phyloP scores from a whole-genome alignment of 2,888 invertebrate species.

The Melanchra persicariae region DNA sequence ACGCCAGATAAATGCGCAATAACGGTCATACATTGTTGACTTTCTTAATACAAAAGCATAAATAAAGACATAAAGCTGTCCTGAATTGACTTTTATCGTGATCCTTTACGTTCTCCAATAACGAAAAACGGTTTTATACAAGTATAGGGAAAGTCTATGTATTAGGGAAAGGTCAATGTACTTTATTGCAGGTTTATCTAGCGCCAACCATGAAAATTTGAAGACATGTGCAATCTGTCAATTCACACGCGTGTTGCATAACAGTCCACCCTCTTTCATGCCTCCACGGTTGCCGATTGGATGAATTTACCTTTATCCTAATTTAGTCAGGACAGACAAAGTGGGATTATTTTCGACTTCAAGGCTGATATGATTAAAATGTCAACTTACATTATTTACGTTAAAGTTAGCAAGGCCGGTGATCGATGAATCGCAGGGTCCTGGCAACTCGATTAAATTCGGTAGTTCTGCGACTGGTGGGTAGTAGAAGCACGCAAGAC shows the following conservation, averaged over 20 bases:
- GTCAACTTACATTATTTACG: slow-evolving; percentile 37
- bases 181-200: too few relatives aligned
- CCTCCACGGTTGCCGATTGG: not conserved
- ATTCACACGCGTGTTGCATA: not conserved
- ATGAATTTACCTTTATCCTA: not conserved
- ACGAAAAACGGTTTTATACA: too few relatives aligned
- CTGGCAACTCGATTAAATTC: slow-evolving; percentile 19
- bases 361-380: not conserved
- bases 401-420: slow-evolving; percentile 75
- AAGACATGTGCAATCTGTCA: not conserved
- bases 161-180: too few relatives aligned
- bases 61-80: too few relatives aligned
- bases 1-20: not conserved
- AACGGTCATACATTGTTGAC: too few relatives aligned
- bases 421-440: slow-evolving; percentile 25
- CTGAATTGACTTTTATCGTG: too few relatives aligned
- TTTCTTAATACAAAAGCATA: too few relatives aligned
- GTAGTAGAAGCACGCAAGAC: slow-evolving; percentile 65
- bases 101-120: too few relatives aligned
- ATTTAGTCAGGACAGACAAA: too few relatives aligned
- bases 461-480: slow-evolving; percentile 16
- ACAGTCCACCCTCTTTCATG: not conserved
- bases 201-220: too few relatives aligned
- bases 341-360: not conserved
- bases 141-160: too few relatives aligned